A percentile compares a stretch with the other conserved stretches of the same genome.
Evolutionary conservation across 2,888 invertebrate genomes (phyloP).

Genomic region (Unio pictorum): DNA sequence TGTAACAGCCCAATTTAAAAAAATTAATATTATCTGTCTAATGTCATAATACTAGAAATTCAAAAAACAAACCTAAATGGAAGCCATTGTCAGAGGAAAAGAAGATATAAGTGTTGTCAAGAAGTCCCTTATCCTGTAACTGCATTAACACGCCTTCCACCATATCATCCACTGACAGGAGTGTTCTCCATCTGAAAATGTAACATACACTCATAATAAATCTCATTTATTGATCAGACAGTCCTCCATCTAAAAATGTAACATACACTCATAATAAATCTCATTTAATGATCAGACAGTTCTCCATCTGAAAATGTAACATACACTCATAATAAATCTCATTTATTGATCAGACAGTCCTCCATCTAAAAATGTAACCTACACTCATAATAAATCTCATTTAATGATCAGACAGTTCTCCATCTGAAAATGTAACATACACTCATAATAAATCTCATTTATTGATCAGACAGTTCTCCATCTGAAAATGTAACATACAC

Average conservation of each 20-base stretch:
- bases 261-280: no score
- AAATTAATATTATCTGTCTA: not conserved
- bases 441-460: no score
- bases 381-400: no score
- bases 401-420: no score
- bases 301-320: no score
- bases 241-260: conserved; percentile 78
- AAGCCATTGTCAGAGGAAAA: conserved; percentile 93
- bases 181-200: conserved; percentile 78
- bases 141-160: conserved; percentile 78
- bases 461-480: conserved; percentile 77
- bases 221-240: no score
- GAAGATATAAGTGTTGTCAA: conserved; percentile 85
- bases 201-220: no score
- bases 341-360: conserved; percentile 72
- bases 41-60: not conserved
- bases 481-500: conserved; percentile 38
- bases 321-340: no score
- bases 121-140: conserved; percentile 74
- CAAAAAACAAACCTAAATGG: conserved; percentile 80
- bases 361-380: conserved; percentile 74
- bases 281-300: no score
- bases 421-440: no score
- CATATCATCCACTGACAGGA: conserved; percentile 90
- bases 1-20: not conserved